A percentile compares a stretch with the other conserved stretches of the same genome.
Evolutionary conservation across 2,797 vertebrate species (phyloP).

Genomic region (Pangasius macronema): DNA sequence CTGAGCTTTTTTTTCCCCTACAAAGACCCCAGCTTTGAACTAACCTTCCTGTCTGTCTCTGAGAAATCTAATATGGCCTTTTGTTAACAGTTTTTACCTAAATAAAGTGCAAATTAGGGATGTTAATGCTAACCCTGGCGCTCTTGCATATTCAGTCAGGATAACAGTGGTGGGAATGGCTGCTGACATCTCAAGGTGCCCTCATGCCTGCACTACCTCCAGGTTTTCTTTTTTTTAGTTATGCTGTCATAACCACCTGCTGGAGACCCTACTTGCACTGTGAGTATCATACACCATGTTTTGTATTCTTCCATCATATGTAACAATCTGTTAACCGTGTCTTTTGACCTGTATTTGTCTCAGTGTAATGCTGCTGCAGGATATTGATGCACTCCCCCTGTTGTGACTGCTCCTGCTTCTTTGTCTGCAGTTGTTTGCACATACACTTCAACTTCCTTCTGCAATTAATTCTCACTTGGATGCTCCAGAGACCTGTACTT

Average conservation of each 20-base stretch:
- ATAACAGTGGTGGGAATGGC: background rate
- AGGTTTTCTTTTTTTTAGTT: slow-evolving; percentile 5
- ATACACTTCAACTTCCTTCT: background rate
- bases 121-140: background rate
- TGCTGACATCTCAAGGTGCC: background rate
- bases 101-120: background rate
- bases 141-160: background rate
- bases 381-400: background rate
- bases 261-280: background rate
- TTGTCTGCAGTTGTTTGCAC: background rate
- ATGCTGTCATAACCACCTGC: background rate
- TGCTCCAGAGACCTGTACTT: background rate
- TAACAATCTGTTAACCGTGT: background rate
- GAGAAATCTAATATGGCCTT: background rate
- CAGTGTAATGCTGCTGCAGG: background rate
- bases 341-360: background rate
- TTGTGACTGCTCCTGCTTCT: background rate
- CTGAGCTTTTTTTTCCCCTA: background rate
- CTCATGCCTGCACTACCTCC: background rate
- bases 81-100: background rate
- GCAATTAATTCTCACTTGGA: slow-evolving; percentile 4
- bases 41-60: background rate
- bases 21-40: background rate
- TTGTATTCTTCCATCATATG: background rate
- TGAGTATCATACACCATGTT: background rate